phyloP scores from a whole-genome alignment of 2,113 vertebrate species.

The Austrofundulus limnaeus region DNA sequence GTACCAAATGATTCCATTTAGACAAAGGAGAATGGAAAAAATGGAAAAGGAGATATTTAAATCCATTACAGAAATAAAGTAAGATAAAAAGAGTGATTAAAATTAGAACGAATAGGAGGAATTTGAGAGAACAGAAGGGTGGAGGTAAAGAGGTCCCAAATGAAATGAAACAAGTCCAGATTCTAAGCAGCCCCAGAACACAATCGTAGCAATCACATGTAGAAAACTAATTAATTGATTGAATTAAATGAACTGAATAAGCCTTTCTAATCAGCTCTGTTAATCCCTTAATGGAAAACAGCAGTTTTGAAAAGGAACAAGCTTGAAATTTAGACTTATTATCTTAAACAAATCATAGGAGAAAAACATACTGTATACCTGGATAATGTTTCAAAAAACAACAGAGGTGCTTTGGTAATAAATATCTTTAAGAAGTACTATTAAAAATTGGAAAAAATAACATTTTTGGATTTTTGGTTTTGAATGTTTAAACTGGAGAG shows the following conservation, averaged over 20 bases:
- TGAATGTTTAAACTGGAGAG: too few species aligned
- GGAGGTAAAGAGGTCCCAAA: slow-evolving; percentile 2
- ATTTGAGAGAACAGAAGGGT: not conserved
- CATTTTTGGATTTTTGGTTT: too few species aligned
- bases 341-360: too few species aligned
- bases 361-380: too few species aligned
- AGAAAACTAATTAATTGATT: slow-evolving; percentile 55
- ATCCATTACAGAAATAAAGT: slow-evolving; percentile 25
- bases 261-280: slow-evolving; percentile 30
- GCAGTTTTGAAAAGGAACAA: too few species aligned
- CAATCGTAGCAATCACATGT: slow-evolving; percentile 41
- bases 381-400: too few species aligned
- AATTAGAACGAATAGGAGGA: slow-evolving; percentile 18
- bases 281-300: too few species aligned
- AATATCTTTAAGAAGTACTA: too few species aligned
- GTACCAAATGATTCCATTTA: slow-evolving; percentile 15
- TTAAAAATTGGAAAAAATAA: too few species aligned
- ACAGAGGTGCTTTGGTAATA: too few species aligned
- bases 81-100: slow-evolving; percentile 9
- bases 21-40: slow-evolving; percentile 13
- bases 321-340: too few species aligned
- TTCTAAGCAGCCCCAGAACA: slow-evolving; percentile 24
- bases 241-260: slow-evolving; percentile 23
- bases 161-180: slow-evolving; percentile 23
- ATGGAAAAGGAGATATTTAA: slow-evolving; percentile 26